These are phyloP conservation scores for Aspidapion aeneum DNA, from an alignment of 2,888 invertebrate species.

Conservation along the genomic window DNA sequence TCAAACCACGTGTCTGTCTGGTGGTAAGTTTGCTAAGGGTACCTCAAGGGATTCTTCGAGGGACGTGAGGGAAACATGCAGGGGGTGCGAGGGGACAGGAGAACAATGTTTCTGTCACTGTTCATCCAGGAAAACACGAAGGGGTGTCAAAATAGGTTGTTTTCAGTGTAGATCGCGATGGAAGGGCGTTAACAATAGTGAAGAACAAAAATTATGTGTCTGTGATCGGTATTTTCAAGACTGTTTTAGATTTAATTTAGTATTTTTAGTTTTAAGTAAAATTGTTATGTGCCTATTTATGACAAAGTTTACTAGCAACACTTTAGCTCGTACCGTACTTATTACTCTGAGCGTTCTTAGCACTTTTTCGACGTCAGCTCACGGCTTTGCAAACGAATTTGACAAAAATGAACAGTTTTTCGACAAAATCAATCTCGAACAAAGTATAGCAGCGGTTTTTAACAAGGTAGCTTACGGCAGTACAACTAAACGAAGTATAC, in stretches of 20 bases:
- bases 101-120: not conserved
- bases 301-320: not conserved
- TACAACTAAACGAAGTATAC: constrained; percentile 65
- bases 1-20: not conserved
- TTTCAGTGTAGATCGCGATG: not conserved
- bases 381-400: constrained; percentile 41
- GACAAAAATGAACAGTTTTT: constrained; percentile 49
- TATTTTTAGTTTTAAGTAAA: constrained; percentile 11
- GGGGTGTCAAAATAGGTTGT: not conserved
- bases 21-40: not conserved
- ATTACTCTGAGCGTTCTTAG: not conserved
- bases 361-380: constrained; percentile 5
- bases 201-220: not conserved
- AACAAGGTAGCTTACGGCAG: constrained; percentile 68
- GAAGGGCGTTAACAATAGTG: not conserved
- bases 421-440: constrained; percentile 60
- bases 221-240: not conserved
- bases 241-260: not conserved
- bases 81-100: not conserved
- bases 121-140: not conserved
- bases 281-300: constrained; percentile 24
- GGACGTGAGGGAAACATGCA: no score
- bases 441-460: constrained; percentile 64
- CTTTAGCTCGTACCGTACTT: not conserved
- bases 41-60: not conserved